phyloP scores from a whole-genome alignment of 30 jellyfish, hydroid and myxozoan species.

The Hydractinia echinata region DNA sequence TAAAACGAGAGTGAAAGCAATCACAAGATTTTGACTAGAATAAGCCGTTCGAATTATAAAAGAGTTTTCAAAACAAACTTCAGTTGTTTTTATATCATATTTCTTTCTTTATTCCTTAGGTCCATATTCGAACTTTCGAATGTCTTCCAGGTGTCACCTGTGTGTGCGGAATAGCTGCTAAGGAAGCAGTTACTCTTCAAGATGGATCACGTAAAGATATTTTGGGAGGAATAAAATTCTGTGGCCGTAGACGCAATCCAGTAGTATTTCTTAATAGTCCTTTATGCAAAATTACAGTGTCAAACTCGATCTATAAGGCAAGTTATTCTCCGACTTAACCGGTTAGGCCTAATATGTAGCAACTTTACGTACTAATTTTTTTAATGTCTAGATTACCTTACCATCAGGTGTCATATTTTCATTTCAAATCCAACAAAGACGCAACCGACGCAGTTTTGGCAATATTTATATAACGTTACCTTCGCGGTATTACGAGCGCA shows the following conservation, averaged over 20 bases:
- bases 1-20: no score
- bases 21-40: no score
- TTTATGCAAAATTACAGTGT: no score
- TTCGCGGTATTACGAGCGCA: background rate
- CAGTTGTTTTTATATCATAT: no score
- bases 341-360: background rate
- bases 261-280: no score
- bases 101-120: background rate
- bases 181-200: background rate
- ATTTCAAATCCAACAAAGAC: slow-evolving; percentile 1
- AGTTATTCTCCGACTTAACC: no score
- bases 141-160: slow-evolving; percentile 14
- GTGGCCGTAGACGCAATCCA: no score
- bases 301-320: no score
- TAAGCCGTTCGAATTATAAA: no score
- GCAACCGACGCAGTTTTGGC: slow-evolving; percentile 8
- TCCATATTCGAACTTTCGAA: slow-evolving; percentile 20
- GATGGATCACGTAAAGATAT: no score
- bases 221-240: no score
- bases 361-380: background rate
- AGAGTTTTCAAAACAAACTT: no score
- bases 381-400: background rate
- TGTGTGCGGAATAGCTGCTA: slow-evolving; percentile 14
- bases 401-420: background rate
- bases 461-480: slow-evolving; percentile 17